Conservation (phyloP, 1,140 invertebrate genomes). For the Delia radicum region DNA sequence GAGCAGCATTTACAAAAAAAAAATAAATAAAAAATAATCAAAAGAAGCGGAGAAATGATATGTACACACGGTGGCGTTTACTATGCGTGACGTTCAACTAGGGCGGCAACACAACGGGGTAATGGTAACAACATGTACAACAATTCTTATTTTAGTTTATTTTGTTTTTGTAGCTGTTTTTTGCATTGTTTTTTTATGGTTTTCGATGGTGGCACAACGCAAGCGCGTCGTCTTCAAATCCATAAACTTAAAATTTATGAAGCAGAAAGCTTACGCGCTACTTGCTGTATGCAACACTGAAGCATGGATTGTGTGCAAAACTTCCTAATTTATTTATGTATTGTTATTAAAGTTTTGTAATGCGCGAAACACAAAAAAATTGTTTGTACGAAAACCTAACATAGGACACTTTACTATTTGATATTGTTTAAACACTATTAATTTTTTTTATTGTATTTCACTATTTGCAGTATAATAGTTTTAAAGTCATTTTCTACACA, state of each 20-base stretch:
- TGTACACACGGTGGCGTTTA: constrained; percentile 14
- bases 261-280: constrained; percentile 29
- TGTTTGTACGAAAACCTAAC: neutral
- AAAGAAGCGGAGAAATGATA: constrained; percentile 1
- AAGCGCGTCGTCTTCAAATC: constrained; percentile 21
- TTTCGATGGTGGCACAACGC: neutral
- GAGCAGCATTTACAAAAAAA: no score
- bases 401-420: neutral
- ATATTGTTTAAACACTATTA: constrained; percentile 6
- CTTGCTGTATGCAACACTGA: constrained; percentile 6
- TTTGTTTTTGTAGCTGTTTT: neutral
- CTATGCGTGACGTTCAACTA: constrained; percentile 26
- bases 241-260: constrained; percentile 31
- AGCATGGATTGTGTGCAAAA: neutral
- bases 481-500: neutral
- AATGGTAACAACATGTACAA: neutral
- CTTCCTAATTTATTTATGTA: neutral
- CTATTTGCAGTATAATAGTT: neutral
- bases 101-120: constrained; percentile 11
- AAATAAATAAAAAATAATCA: no score
- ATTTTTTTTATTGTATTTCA: neutral
- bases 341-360: neutral
- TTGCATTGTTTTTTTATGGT: no score
- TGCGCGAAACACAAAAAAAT: neutral
- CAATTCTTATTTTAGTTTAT: neutral